phyloP scores from a whole-genome alignment of 2,888 invertebrate genomes.

The Allophyes oxyacanthae region DNA sequence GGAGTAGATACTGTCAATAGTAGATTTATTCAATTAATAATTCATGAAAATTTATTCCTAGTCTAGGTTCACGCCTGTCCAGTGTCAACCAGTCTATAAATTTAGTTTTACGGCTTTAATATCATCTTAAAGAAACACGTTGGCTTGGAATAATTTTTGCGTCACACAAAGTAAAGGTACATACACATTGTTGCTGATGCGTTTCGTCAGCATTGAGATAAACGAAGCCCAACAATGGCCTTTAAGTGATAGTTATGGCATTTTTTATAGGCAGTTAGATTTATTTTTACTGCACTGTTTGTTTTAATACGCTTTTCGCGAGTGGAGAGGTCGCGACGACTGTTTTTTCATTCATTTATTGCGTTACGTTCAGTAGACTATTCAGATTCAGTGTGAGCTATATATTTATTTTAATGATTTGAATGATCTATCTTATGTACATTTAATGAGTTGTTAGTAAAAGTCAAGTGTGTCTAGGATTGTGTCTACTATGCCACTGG shows the following conservation, averaged over 20 bases:
- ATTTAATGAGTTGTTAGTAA: slow-evolving; percentile 58
- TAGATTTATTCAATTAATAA: slow-evolving; percentile 59
- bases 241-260: slow-evolving; percentile 90
- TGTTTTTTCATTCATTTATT: slow-evolving; percentile 76
- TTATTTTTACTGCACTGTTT: slow-evolving; percentile 89
- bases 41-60: slow-evolving; percentile 63
- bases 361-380: slow-evolving; percentile 61
- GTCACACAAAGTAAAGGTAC: slow-evolving; percentile 63
- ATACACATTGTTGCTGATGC: slow-evolving; percentile 73
- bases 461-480: slow-evolving; percentile 25
- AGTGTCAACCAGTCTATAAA: slow-evolving; percentile 71
- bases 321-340: slow-evolving; percentile 81
- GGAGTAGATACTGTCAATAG: slow-evolving; percentile 23
- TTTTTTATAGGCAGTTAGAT: slow-evolving; percentile 89
- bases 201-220: slow-evolving; percentile 76
- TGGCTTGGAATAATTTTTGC: slow-evolving; percentile 63
- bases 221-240: slow-evolving; percentile 81
- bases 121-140: slow-evolving; percentile 55
- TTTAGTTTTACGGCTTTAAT: slow-evolving; percentile 59
- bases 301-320: slow-evolving; percentile 87
- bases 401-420: slow-evolving; percentile 62
- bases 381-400: slow-evolving; percentile 62
- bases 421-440: slow-evolving; percentile 58
- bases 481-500: slow-evolving; percentile 15
- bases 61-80: slow-evolving; percentile 51